These are phyloP conservation scores for Forbesichthys papilliferus DNA, from an alignment of 2,113 vertebrate species.

Conservation along the genomic window DNA sequence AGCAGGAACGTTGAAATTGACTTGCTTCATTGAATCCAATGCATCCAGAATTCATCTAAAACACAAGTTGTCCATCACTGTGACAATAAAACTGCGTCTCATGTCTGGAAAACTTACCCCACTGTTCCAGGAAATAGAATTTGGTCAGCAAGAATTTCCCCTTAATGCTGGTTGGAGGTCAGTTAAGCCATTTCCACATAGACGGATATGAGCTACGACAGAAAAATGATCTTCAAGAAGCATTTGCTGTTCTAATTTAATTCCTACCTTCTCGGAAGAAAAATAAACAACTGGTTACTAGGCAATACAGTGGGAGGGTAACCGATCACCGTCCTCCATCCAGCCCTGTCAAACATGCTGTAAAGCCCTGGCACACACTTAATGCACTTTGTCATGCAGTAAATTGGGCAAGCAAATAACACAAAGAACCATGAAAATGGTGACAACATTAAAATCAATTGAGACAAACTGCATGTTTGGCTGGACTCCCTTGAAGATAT, in stretches of 20 bases:
- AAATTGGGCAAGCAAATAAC: conserved; percentile 21
- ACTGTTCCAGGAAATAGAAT: conserved; percentile 14
- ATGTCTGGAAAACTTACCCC: conserved; percentile 1
- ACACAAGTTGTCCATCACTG: conserved; percentile 13
- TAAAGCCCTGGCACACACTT: conserved; percentile 11
- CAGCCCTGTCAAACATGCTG: conserved; percentile 8
- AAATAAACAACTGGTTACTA: no score
- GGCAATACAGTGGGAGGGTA: background rate
- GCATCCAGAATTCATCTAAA: conserved; percentile 3
- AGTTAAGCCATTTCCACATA: no score
- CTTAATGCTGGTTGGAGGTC: no score
- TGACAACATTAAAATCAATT: conserved; percentile 17
- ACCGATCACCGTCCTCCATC: conserved; percentile 3
- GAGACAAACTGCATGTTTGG: conserved; percentile 10
- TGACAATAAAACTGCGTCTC: conserved; percentile 12
- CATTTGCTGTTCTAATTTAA: background rate
- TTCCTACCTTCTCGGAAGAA: no score
- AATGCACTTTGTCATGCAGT: conserved; percentile 36
- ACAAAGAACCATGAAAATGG: conserved; percentile 9
- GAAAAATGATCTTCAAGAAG: background rate
- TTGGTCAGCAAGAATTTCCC: no score
- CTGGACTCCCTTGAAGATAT: background rate
- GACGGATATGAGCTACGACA: no score
- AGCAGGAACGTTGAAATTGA: conserved; percentile 20
- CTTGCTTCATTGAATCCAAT: conserved; percentile 3